Conservation (phyloP, 2,797 vertebrate genomes). For the Rhabdomys pumilio region DNA sequence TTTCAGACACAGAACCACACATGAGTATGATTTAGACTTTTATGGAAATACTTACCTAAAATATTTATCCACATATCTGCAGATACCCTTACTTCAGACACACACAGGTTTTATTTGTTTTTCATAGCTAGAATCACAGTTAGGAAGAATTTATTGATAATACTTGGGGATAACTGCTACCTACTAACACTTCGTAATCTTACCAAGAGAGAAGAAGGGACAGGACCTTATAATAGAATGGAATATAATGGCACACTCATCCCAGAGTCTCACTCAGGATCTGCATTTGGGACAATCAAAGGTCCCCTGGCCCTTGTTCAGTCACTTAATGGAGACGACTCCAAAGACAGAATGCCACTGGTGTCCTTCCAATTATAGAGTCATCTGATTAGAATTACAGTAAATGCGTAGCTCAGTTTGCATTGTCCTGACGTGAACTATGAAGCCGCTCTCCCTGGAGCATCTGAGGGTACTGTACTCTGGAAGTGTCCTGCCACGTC, state of each 20-base stretch:
- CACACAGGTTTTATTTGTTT: conserved; percentile 22
- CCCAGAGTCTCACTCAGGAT: conserved; percentile 68
- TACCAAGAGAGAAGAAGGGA: conserved; percentile 50
- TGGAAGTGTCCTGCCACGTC: not conserved
- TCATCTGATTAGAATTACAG: conserved; percentile 87
- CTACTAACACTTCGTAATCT: conserved; percentile 56
- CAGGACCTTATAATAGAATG: conserved; percentile 59
- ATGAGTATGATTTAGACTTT: not conserved
- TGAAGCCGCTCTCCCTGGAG: not conserved
- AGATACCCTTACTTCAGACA: not conserved
- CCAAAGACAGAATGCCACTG: conserved; percentile 83
- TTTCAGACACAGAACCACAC: not conserved
- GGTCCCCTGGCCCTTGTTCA: conserved; percentile 84
- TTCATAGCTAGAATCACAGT: not conserved
- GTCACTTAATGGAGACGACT: conserved; percentile 85
- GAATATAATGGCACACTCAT: conserved; percentile 63
- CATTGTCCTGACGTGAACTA: conserved; percentile 82
- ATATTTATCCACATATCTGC: not conserved
- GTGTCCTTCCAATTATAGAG: conserved; percentile 86
- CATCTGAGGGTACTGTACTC: conserved; percentile 46
- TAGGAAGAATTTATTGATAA: conserved; percentile 50
- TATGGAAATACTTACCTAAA: conserved; percentile 48
- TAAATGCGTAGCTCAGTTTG: conserved; percentile 86
- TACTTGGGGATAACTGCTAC: not conserved
- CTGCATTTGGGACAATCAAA: conserved; percentile 80